These are phyloP conservation scores for Petrocephalus sullivani DNA, from an alignment of 2,797 vertebrate genomes.

Conservation along the genomic window DNA sequence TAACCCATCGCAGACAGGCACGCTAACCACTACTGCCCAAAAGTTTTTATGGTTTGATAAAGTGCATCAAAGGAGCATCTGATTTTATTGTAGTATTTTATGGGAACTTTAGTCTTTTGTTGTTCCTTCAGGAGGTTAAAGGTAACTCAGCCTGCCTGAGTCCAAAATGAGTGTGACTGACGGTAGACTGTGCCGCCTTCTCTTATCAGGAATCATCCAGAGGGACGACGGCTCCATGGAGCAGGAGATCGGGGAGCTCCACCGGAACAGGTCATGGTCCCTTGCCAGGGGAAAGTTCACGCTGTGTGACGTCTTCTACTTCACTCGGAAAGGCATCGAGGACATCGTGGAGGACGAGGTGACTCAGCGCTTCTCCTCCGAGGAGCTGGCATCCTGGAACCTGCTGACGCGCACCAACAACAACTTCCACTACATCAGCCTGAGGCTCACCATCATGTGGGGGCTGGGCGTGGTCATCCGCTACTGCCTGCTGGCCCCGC, in stretches of 20 bases:
- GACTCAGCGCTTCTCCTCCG: conserved; percentile 90
- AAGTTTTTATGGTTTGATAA: not conserved
- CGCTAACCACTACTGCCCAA: not conserved
- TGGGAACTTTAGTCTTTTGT: not conserved
- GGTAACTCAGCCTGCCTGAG: not conserved
- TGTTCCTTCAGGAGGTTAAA: not conserved
- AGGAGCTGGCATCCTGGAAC: conserved; percentile 93
- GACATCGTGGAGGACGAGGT: conserved; percentile 90
- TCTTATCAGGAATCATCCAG: conserved; percentile 78
- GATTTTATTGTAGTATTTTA: not conserved
- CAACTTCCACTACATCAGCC: conserved; percentile 88
- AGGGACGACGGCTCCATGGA: conserved; percentile 78
- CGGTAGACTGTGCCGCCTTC: not conserved
- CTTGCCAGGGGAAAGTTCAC: conserved; percentile 62
- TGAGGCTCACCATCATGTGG: conserved; percentile 83
- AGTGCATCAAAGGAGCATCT: not conserved
- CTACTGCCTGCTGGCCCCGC: conserved; percentile 80
- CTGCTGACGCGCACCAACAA: conserved; percentile 90
- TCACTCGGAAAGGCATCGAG: conserved; percentile 84
- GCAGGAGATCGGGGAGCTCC: conserved; percentile 72
- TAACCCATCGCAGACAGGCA: no score
- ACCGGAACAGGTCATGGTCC: conserved; percentile 46
- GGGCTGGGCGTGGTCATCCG: conserved; percentile 79
- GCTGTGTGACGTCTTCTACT: conserved; percentile 81
- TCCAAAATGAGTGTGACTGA: not conserved